These are phyloP conservation scores for Coracopsis vasa DNA, from an alignment of 2,113 vertebrate species.

Conservation along the genomic window DNA sequence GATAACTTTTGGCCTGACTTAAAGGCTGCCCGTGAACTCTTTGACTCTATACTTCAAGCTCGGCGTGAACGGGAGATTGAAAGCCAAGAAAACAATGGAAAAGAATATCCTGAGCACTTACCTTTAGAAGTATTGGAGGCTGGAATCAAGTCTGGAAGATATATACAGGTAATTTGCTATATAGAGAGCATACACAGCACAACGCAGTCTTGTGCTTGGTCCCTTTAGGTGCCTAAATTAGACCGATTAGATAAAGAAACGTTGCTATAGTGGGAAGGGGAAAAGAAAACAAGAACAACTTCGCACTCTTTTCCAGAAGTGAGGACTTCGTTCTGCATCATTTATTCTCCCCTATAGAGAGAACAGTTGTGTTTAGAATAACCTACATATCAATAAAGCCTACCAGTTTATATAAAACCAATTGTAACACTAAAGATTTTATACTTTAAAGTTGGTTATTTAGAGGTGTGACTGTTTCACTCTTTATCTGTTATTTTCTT, in stretches of 20 bases:
- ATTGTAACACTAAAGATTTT: accelerated
- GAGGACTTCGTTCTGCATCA: neutral
- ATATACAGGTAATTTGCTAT: conserved; percentile 76
- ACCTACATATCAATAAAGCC: neutral
- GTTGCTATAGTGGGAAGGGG: neutral
- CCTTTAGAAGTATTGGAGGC: conserved; percentile 86
- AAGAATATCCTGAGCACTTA: conserved; percentile 87
- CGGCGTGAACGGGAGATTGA: conserved; percentile 83
- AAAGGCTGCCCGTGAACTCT: conserved; percentile 84
- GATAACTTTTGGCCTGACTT: conserved; percentile 90
- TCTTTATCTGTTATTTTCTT: neutral
- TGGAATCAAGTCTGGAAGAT: conserved; percentile 93
- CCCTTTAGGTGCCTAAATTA: neutral
- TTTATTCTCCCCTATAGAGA: neutral
- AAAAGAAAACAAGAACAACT: neutral
- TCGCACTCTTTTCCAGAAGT: neutral
- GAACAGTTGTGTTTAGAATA: neutral
- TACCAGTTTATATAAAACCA: neutral
- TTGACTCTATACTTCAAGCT: conserved; percentile 84
- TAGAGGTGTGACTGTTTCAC: neutral
- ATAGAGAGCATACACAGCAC: neutral
- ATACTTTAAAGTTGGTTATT: neutral
- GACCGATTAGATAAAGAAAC: neutral
- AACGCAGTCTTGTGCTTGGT: neutral
- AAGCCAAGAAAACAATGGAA: conserved; percentile 77